Percentiles rank a stretch among this genome's conserved stretches.
These are phyloP conservation scores for Delichon dasypus DNA, from an alignment of 2,797 vertebrate genomes.

Conservation along the genomic window DNA sequence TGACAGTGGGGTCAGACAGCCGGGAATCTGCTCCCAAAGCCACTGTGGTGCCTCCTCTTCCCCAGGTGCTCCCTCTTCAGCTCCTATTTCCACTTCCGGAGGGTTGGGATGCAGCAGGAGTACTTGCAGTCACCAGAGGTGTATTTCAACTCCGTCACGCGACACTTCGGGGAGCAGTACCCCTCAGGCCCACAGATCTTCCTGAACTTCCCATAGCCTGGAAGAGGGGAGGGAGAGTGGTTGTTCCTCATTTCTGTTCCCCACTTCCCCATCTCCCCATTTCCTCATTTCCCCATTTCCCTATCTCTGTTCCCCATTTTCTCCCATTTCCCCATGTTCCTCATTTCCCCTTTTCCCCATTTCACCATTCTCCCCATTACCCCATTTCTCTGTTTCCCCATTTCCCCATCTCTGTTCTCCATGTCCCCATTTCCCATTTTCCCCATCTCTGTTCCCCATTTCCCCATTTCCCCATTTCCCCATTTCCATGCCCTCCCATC, in stretches of 20 bases:
- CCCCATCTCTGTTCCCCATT: neutral
- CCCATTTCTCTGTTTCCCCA: too few relatives aligned
- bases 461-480: neutral
- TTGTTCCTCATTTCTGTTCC: neutral
- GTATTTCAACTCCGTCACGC: fast-evolving
- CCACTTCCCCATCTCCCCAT: neutral
- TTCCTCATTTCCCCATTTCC: neutral
- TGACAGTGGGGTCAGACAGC: neutral
- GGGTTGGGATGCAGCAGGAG: neutral
- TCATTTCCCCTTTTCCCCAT: neutral
- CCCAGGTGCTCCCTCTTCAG: neutral
- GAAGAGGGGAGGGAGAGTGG: neutral
- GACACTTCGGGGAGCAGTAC: neutral
- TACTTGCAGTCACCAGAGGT: neutral
- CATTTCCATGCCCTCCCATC: neutral
- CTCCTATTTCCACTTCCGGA: neutral
- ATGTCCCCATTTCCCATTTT: too few relatives aligned
- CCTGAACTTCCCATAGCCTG: neutral
- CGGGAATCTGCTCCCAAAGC: neutral
- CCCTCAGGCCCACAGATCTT: neutral
- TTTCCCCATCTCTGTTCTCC: neutral
- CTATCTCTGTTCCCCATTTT: too few relatives aligned
- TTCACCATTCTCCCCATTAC: neutral
- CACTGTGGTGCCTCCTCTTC: neutral
- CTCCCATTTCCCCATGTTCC: too few relatives aligned